Evolutionary conservation across 2,888 invertebrate genomes (phyloP), one percentile per base, ranked within the genome.

Genomic region (Esperia sulphurella): DNA sequence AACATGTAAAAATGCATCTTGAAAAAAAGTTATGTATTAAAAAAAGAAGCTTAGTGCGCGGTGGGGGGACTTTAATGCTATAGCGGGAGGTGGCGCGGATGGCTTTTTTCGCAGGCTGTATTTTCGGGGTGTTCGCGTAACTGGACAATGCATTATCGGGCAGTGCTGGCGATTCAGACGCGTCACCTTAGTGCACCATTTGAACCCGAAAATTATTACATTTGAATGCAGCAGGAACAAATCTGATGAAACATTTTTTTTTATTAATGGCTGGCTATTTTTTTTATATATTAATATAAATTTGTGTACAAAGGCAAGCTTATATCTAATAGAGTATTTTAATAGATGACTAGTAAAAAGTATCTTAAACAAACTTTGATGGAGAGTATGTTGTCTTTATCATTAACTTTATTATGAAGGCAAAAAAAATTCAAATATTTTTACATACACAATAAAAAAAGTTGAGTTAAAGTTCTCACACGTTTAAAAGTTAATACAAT

Each of bases 1-100:
- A 88, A 89, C 89, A 86, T 88, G 89, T 89, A 89, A 88, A 89
- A 89, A 88, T 89, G 89, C 88, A 89, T 88, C 88, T 89, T 89
- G 87, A 87, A 89, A 89, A 89, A 89, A 89, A 89, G 89, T 89
- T 89, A 89, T 89, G 89, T 88, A 88, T 89, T 88, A 84, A 89
- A 89, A 89, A 89, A 89, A 88, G 88, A 88, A 85, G 81, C 81
- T 86, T 85, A 86, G 88, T 87, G 83, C 86, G 85, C 82, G 81
- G 84, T 75, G 78, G 88, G 84, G 86, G 84, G 84, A 78, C 83
- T 83, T 84, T 86, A 86, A 83, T 79, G 81, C 76, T 62, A n/a
- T n/a, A 61, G 73, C 71, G 84, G 86, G 86, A 75, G 87, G 87
- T 77, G 82, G 86, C 62, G 79, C 68, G 83, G 79, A 81, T 76